Base-by-base conservation (phyloP, 53 echinoderm and acorn worm species). In the Holothuria scabra region DNA sequence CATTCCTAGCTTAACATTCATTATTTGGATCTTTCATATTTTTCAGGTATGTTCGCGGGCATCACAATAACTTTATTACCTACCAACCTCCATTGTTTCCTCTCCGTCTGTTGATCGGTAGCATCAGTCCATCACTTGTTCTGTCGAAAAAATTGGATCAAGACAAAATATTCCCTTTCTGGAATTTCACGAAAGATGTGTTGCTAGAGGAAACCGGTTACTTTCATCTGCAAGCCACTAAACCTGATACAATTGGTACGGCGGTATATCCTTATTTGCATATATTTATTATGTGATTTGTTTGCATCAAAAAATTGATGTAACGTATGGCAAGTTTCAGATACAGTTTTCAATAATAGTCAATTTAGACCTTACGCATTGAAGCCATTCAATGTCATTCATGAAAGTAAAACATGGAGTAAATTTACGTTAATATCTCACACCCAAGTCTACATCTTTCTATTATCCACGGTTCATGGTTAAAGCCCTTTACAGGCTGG, bases 191-290 rank as follows among this genome's bases (percentile, higher is more conserved):
- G 1, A 59, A 46, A 6, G 60, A 59, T 60, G 18, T 30, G 6
- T 12, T 82, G 21, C 81, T 96, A 16, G 52, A 56, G 35, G 97
- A 94, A 62, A 64, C 28, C 6, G 97, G 97, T 5, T 96, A 94
- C 60, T 65, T 90, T 66, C 97, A 96, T 60, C 56, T 96, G 41
- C 97, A 96, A 70, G 88, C 92, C n/a, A 96, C 97, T 16, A 96
- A 96, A 86, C 97, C 97, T 6, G 93, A 96, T 44, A 96, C 97
- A n/a, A 78, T 90, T 19, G 93, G 95, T 95, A 56, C 79, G 23
- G 56, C 79, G 23, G 19, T 46, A 46, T 13, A 33, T 74, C 60
- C 60, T 60, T 24, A 5, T 24, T 9, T 24, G 60, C 21, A 35
- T 4, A 35, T 35, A 6, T 35, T 35, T 6, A 35, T 35, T 35